Conservation (phyloP, 2,888 invertebrate genomes). For the Lochmaea capreae region DNA sequence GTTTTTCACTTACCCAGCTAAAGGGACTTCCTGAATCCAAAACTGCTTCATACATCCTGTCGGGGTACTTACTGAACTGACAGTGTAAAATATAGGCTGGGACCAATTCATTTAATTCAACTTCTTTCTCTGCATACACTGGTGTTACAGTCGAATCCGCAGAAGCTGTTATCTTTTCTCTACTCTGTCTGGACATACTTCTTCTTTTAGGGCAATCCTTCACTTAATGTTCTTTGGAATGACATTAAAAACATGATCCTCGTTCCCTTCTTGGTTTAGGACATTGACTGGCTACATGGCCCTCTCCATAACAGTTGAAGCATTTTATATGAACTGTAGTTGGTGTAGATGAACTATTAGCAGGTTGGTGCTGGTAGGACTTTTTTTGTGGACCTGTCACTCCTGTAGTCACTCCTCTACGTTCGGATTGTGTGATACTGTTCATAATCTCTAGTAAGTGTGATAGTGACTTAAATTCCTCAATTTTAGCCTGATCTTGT, state of each 20-base stretch:
- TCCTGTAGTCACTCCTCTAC: too few relatives aligned
- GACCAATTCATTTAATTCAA: background rate
- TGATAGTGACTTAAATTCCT: too few relatives aligned
- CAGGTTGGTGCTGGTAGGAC: background rate
- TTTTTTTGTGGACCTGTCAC: background rate
- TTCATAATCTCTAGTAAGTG: too few relatives aligned
- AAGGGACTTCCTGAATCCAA: background rate
- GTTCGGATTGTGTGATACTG: too few relatives aligned
- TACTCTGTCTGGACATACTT: background rate
- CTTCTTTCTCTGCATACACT: background rate
- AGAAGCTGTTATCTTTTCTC: background rate
- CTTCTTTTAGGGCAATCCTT: background rate
- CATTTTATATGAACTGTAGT: background rate
- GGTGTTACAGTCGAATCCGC: background rate
- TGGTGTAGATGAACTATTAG: background rate
- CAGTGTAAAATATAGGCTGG: background rate
- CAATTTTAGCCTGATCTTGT: background rate
- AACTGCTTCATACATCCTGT: background rate
- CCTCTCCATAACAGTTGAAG: background rate
- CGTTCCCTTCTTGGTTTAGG: background rate
- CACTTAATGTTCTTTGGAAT: background rate
- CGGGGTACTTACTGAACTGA: background rate
- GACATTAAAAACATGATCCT: background rate
- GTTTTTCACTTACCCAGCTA: background rate
- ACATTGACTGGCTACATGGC: background rate